phyloP scores from a whole-genome alignment of 2,888 invertebrate genomes.

The Drosophila quasianomalipes region DNA sequence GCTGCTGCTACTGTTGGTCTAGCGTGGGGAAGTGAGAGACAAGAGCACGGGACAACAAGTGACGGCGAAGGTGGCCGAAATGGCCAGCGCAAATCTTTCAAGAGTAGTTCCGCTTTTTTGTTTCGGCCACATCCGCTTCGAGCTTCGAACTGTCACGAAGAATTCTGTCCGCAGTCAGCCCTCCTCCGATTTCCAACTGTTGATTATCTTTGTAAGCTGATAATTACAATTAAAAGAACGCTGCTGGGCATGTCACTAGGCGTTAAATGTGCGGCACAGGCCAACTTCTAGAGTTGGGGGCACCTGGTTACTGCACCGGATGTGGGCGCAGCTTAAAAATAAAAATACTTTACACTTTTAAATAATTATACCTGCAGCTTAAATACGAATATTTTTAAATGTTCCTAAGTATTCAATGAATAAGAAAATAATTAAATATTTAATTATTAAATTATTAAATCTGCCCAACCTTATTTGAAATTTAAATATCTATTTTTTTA shows the following conservation, averaged over 20 bases:
- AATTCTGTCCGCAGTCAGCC: slow-evolving; percentile 21
- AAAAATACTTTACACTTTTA: neutral
- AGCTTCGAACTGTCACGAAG: slow-evolving; percentile 54
- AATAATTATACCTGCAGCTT: neutral
- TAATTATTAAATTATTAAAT: neutral
- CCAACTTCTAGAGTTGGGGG: slow-evolving; percentile 33
- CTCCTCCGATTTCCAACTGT: slow-evolving; percentile 22
- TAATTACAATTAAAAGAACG: slow-evolving; percentile 63
- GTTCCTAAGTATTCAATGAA: neutral
- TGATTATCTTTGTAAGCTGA: slow-evolving; percentile 49
- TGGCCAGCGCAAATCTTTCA: slow-evolving; percentile 83
- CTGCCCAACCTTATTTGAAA: neutral
- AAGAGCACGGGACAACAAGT: slow-evolving; percentile 50
- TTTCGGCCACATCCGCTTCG: slow-evolving; percentile 59
- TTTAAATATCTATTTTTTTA: neutral
- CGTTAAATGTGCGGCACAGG: slow-evolving; percentile 66
- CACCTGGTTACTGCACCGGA: slow-evolving; percentile 45
- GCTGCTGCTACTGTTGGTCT: neutral
- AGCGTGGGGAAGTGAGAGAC: neutral
- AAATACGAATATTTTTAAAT: neutral
- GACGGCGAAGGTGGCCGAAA: slow-evolving; percentile 50
- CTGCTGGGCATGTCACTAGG: slow-evolving; percentile 25
- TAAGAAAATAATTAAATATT: neutral
- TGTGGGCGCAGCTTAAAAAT: slow-evolving; percentile 60
- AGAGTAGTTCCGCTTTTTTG: slow-evolving; percentile 86